phyloP scores from a whole-genome alignment of 2,888 invertebrate species.

The Drosophila lacicola region DNA sequence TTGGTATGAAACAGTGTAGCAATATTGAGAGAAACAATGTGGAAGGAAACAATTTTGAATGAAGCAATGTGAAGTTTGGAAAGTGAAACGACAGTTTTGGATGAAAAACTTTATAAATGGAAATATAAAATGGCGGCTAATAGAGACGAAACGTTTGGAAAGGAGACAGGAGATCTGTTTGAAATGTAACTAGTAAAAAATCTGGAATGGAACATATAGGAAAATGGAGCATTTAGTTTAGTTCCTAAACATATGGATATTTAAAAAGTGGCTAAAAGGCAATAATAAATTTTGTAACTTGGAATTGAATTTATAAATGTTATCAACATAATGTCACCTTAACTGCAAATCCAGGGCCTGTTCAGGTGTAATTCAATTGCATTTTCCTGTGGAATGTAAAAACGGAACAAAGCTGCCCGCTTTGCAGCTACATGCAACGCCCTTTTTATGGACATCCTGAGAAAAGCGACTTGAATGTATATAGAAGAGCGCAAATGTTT shows the following conservation, averaged over 20 bases:
- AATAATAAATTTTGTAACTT: no score
- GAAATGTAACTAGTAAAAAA: no score
- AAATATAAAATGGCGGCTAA: no score
- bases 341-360: no score
- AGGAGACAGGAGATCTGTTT: no score
- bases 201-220: no score
- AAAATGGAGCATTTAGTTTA: no score
- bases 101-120: neutral
- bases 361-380: neutral
- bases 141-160: no score
- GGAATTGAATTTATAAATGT: no score
- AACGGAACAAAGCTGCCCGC: neutral
- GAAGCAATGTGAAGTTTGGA: neutral
- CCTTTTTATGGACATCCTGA: neutral
- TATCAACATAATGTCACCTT: no score
- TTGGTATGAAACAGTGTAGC: neutral
- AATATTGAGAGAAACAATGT: neutral
- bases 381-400: neutral
- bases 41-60: neutral
- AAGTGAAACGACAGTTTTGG: neutral
- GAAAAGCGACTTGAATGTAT: slow-evolving; percentile 2
- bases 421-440: slow-evolving; percentile 4
- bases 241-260: no score
- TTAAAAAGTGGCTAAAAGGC: no score
- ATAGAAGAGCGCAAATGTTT: slow-evolving; percentile 1